Evolutionary conservation across 2,888 invertebrate species (phyloP), one percentile per base, ranked within the genome.

Genomic region (Caenorhabditis wallacei): DNA sequence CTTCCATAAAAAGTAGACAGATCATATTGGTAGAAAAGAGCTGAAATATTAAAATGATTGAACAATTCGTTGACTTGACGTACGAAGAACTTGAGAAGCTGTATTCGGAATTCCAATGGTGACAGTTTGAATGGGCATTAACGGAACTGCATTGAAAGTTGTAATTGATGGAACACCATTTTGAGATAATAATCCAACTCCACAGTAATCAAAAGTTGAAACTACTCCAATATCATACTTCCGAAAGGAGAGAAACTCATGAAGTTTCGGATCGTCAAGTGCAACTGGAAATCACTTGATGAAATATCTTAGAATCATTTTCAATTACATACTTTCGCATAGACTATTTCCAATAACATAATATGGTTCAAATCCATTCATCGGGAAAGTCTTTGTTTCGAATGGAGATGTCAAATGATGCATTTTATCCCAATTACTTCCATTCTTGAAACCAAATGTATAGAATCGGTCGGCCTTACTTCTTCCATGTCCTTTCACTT

Each of bases 191-290:
- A 76, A 24, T 18, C 68, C 71, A 16, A 53, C 37, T 8, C 82
- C 84, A 69, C 86, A 86, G 24, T 68, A 82, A 30, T 82, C 84
- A 43, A 82, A 86, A 13, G 61, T 64, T 0, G 80, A 74, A 10
- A 84, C 82, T 7, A 84, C 35, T 30, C 79, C 84, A 11, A 81
- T 68, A 13, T 84, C 84, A 61, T 86, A 86, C 16, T 81, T 78
- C 13, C 74, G 53, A 16, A 35, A 59, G 11, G 79, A 59, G 40
- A 86, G 57, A 53, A 86, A 86, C 24, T 80, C 71, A 18, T 78
- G 24, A 5, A 84, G 80, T 8, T 75, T 26, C 11, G 66, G 59
- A n/a, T 82, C 80, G 11, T 40, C 48, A 1, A 86, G 20, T 18
- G 70, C 84, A 46, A 75, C 82, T 82, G 79, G 2, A 72, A 78